Conservation (phyloP, 2,797 vertebrate species). For the Macrochelys suwanniensis region DNA sequence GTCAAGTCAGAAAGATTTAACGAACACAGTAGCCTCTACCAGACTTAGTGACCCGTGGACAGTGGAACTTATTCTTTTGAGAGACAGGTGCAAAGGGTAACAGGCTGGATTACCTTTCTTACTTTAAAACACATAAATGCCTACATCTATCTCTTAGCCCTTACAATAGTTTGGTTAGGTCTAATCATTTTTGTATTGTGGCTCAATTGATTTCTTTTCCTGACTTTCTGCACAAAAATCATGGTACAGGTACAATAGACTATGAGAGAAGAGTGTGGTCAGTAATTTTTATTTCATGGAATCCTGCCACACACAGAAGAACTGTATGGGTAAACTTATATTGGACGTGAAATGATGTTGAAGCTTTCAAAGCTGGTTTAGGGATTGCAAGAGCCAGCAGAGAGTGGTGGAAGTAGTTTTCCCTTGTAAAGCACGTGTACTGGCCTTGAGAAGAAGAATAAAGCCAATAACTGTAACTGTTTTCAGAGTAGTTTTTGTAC, state of each 20-base stretch:
- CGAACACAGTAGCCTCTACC: background rate
- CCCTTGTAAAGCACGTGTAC: background rate
- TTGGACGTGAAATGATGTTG: background rate
- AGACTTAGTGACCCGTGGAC: conserved; percentile 35
- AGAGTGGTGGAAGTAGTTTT: background rate
- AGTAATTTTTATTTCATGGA: background rate
- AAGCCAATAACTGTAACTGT: fast-evolving
- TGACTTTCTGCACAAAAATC: background rate
- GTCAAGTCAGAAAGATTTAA: conserved; percentile 40
- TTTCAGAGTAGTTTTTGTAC: background rate
- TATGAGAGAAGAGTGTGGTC: background rate
- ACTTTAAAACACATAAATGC: conserved; percentile 13
- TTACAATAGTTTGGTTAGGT: background rate
- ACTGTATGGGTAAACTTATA: background rate
- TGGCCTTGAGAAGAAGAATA: background rate
- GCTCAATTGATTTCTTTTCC: background rate
- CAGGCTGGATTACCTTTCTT: conserved; percentile 13
- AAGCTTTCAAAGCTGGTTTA: background rate
- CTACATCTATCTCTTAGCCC: background rate
- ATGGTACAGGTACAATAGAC: background rate
- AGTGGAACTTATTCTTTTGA: conserved; percentile 58
- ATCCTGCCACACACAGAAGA: background rate
- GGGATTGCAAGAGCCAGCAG: background rate
- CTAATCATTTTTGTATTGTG: background rate
- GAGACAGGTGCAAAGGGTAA: conserved; percentile 31